Evolutionary conservation across 1,140 invertebrate species (phyloP), one percentile per base, ranked within the genome.

Genomic region (Brachionus calyciflorus): DNA sequence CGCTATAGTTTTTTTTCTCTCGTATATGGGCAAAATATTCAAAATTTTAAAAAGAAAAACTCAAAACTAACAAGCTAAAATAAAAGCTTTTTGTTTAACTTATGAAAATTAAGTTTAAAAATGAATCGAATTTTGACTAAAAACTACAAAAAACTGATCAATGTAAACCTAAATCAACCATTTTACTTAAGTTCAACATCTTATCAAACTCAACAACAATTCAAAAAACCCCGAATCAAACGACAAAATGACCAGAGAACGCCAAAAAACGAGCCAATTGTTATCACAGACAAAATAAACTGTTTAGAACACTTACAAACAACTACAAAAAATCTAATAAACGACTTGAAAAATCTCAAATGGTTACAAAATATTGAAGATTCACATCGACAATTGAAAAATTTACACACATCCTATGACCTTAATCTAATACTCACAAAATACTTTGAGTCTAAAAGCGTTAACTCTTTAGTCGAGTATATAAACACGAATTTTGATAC

Each of bases 341-440:
- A 65, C 14, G 60, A 65, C 9, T 44, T 65, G 7, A 65, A 46
- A 44, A 24, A 44, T 41, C 21, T 65, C 2, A 65, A 65, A 46
- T 65, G 60, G 60, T n/a, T 65, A 6, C 41, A 44, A 65, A 24
- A 65, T 21, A 9, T 65, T 44, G 60, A 65, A 24, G 60, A 65
- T 14, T 65, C 60, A 14, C 21, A 28, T 44, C n/a, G 40, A 5
- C 60, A 65, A 65, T 17, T 65, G 12, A 65, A 65, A 21, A 65
- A 19, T 3, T 37, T 65, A 1, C 17, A 24, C 17, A 24, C 33
- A 1, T 65, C 60, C 5, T 14, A 28, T n/a, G 60, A 65, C 24
- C 40, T 65, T 0, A 65, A 65, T 44, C 10, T 24, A 1, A 65
- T 65, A 3, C 19, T 65, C 3, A 4, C 17, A 21, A 65, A 14